Conservation (phyloP, 1,140 invertebrate genomes). For the Whitmania pigra region DNA sequence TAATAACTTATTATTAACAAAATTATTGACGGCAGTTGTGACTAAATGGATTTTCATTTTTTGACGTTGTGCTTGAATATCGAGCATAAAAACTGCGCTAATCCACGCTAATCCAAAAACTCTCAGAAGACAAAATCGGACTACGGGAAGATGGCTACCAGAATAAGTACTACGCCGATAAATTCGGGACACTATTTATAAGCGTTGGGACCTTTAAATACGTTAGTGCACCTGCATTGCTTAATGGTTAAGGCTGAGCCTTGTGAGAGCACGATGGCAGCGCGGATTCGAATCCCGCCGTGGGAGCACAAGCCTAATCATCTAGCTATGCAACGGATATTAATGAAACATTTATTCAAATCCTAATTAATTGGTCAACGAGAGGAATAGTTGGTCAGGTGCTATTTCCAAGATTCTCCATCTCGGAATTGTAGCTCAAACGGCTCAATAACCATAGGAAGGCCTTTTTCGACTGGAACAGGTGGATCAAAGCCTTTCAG, state of each 20-base stretch:
- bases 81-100: constrained; percentile 51
- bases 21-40: constrained; percentile 27
- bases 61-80: constrained; percentile 55
- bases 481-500: constrained; percentile 78
- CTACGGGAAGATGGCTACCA: constrained; percentile 96
- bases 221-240: too few relatives aligned
- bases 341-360: too few relatives aligned
- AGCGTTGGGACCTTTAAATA: too few relatives aligned
- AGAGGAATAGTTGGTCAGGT: constrained; percentile 75
- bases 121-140: constrained; percentile 77
- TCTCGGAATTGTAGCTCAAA: constrained; percentile 99
- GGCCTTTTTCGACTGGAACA: constrained; percentile 72
- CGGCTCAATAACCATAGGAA: constrained; percentile 81
- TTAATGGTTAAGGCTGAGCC: too few relatives aligned
- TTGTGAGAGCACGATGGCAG: constrained; percentile 61
- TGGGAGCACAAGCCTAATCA: too few relatives aligned
- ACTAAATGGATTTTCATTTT: constrained; percentile 40
- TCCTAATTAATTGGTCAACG: constrained; percentile 72
- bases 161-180: constrained; percentile 88
- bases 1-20: constrained; percentile 45
- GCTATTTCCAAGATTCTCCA: constrained; percentile 98
- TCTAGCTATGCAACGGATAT: too few relatives aligned
- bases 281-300: too few relatives aligned
- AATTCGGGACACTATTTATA: constrained; percentile 74
- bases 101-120: too few relatives aligned